Conservation (phyloP, 2,888 invertebrate species). For the Pandemis cinnamomeana region DNA sequence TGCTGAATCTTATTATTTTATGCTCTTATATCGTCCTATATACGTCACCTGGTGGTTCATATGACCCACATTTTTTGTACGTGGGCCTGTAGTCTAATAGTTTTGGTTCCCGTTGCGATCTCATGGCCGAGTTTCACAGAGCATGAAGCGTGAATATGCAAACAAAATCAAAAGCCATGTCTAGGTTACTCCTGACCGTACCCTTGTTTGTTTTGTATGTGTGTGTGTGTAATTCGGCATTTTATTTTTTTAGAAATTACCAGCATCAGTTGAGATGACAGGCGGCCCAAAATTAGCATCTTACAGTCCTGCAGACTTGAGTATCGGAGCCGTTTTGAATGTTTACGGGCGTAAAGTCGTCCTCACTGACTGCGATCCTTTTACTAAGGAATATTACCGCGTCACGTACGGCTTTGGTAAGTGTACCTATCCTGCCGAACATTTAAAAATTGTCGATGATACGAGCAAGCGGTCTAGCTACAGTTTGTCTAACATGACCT, state of each 20-base stretch:
- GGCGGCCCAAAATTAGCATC: constrained; percentile 73
- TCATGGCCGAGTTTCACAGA: not conserved
- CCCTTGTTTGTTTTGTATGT: not conserved
- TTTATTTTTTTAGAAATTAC: constrained; percentile 66
- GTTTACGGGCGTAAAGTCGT: constrained; percentile 92
- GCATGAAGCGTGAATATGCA: constrained; percentile 2
- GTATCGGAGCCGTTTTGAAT: constrained; percentile 92
- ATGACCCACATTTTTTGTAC: no score
- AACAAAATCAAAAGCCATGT: not conserved
- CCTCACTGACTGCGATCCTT: constrained; percentile 93
- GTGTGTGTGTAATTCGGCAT: not conserved
- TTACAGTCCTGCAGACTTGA: constrained; percentile 90
- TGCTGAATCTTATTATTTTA: no score
- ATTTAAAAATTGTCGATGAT: no score
- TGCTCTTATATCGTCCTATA: no score
- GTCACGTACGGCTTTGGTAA: constrained; percentile 87
- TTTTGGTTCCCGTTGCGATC: not conserved
- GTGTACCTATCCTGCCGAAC: constrained; percentile 33
- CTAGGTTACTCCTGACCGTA: not conserved
- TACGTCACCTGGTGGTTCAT: no score
- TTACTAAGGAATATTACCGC: constrained; percentile 93
- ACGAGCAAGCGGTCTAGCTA: no score
- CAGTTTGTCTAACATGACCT: no score
- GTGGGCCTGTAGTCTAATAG: no score
- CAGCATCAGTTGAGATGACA: constrained; percentile 71